These are phyloP conservation scores for Oryzias celebensis DNA, from an alignment of 2,113 vertebrate species.

Conservation along the genomic window DNA sequence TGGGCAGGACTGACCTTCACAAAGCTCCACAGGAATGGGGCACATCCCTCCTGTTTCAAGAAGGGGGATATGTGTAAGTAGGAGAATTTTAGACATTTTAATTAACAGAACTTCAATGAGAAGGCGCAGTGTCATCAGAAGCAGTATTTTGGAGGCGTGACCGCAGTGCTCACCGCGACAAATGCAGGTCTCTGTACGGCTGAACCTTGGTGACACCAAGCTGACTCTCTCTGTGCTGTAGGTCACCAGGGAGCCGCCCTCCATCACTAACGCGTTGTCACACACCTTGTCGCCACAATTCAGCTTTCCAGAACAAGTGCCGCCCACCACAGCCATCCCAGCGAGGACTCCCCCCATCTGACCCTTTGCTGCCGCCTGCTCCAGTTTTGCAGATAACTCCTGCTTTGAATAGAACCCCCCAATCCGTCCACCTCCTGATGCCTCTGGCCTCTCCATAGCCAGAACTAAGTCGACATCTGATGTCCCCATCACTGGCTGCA, in stretches of 20 bases:
- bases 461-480: slow-evolving; percentile 88
- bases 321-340: slow-evolving; percentile 82
- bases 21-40: slow-evolving; percentile 83
- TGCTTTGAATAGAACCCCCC: slow-evolving; percentile 83
- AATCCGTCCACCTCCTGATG: slow-evolving; percentile 19
- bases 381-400: slow-evolving; percentile 87
- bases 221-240: slow-evolving; percentile 92
- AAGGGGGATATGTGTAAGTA: not conserved
- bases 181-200: slow-evolving; percentile 84
- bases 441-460: slow-evolving; percentile 82
- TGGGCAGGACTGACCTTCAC: slow-evolving; percentile 89
- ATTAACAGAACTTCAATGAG: too few species aligned
- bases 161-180: slow-evolving; percentile 82
- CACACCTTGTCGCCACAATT: slow-evolving; percentile 90
- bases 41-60: slow-evolving; percentile 85
- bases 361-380: slow-evolving; percentile 72
- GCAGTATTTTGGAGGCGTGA: not conserved
- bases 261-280: slow-evolving; percentile 84
- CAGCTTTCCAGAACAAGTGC: slow-evolving; percentile 85
- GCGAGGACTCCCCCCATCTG: slow-evolving; percentile 83
- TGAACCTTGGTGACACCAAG: slow-evolving; percentile 87
- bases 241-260: slow-evolving; percentile 81
- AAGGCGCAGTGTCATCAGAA: too few species aligned
- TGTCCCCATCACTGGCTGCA: slow-evolving; percentile 83
- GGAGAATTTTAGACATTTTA: not conserved